phyloP scores from a whole-genome alignment of 2,113 vertebrate species.

The Dicerorhinus sumatrensis region DNA sequence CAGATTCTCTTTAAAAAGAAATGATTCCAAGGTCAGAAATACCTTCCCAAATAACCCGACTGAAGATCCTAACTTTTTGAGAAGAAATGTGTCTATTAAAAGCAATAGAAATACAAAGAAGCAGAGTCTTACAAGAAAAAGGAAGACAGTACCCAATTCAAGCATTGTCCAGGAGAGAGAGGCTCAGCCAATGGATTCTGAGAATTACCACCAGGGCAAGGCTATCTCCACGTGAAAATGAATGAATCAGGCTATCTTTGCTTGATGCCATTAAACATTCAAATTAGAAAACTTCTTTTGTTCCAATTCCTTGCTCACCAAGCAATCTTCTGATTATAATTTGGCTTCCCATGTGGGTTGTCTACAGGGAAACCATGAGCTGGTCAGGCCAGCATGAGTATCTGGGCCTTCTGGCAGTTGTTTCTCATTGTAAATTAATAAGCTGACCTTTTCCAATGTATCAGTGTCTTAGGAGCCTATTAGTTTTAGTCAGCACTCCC shows the following conservation, averaged over 20 bases:
- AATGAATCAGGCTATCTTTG: constrained; percentile 69
- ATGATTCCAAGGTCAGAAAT: neutral
- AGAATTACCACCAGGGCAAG: constrained; percentile 65
- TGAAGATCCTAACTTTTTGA: constrained; percentile 46
- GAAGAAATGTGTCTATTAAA: constrained; percentile 43
- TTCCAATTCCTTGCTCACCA: constrained; percentile 74
- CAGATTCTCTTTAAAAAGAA: constrained; percentile 42
- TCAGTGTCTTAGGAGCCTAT: constrained; percentile 42
- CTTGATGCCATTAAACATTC: constrained; percentile 79
- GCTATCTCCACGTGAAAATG: constrained; percentile 57
- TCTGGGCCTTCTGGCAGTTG: constrained; percentile 50
- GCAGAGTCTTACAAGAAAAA: constrained; percentile 42
- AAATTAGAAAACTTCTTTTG: constrained; percentile 74
- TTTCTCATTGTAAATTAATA: constrained; percentile 70
- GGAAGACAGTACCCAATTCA: neutral
- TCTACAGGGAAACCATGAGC: constrained; percentile 73
- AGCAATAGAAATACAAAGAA: constrained; percentile 35
- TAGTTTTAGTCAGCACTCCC: constrained; percentile 38
- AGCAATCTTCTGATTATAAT: constrained; percentile 81
- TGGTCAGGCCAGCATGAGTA: constrained; percentile 55
- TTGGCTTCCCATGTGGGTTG: constrained; percentile 74
- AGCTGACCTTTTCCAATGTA: constrained; percentile 57
- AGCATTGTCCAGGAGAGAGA: neutral
- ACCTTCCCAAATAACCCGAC: constrained; percentile 3
- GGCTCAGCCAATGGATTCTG: neutral